A percentile compares a stretch with the other conserved stretches of the same genome.
Evolutionary conservation across 2,113 vertebrate species (phyloP).

Genomic region (Aepyceros melampus): DNA sequence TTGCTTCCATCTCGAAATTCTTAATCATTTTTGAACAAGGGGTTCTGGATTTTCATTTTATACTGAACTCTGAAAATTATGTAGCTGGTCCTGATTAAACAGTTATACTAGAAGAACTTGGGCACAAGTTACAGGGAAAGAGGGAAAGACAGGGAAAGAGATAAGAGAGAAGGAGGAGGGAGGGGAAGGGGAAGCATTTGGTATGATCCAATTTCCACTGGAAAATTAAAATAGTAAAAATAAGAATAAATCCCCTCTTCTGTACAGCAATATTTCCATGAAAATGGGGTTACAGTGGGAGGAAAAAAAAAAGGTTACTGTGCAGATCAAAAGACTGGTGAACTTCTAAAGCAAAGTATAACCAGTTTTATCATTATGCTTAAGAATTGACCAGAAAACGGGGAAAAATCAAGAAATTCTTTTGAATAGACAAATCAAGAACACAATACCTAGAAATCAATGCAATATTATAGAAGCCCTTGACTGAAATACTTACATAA

Average conservation of each 20-base stretch:
- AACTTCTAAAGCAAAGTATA: neutral
- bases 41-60: neutral
- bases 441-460: neutral
- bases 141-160: neutral
- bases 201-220: neutral
- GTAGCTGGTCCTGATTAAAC: neutral
- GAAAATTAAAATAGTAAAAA: slow-evolving; percentile 7
- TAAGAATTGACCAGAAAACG: neutral
- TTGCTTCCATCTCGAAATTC: neutral
- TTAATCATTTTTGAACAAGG: neutral
- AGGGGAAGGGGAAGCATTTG: neutral
- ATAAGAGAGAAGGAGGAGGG: neutral
- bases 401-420: neutral
- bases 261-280: neutral
- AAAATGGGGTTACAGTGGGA: neutral
- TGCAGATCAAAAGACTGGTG: neutral
- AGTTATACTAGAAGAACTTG: neutral
- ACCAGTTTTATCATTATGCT: neutral
- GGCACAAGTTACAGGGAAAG: neutral
- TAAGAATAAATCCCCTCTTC: neutral
- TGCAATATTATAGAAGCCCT: neutral
- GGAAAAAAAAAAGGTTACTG: neutral
- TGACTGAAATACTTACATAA: neutral
- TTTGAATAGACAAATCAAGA: neutral
- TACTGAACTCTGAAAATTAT: neutral